Base-by-base conservation (phyloP, 2,888 invertebrate genomes). In the Drosophila barbarae region DNA sequence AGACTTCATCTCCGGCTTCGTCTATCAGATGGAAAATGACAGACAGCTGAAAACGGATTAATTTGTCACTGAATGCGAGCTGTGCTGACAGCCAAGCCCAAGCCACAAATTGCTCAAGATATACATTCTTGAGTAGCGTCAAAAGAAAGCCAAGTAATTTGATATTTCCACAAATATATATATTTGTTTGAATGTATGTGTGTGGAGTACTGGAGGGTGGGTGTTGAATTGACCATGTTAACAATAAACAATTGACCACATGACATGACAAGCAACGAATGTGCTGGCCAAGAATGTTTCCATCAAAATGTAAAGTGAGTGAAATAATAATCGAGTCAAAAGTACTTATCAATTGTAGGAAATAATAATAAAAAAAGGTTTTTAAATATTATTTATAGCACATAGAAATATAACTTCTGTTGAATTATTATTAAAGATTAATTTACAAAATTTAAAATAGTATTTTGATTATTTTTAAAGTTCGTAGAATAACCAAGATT, bases 161-260 rank as follows among this genome's bases (percentile, higher is more conserved):
- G 41, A 68, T 68, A 68, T 68, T 49, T 69, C 26, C 52, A 34
- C 36, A 52, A 36, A 44, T 63, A 35, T 35, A 59, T 15, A 13
- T 26, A 3, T 23, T 1, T 12, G 4, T 15, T 8, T 15, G 3
- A 15, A 3, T 36, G 12, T 18, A 12, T 8, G 4, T 30, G 23
- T 46, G 13, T 15, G 10, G n/a, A 6, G 23, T 23, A 5, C 5
- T 8, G 34, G 23, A 1, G 28, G 5, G 28, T 6, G 44, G 36
- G 61, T 15, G 52, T 52, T 44, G 65, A 21, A 63, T 64, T 56
- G 60, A 69, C 34, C 71, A 64, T 82, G 83, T 78, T 70, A 74
- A 71, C 85, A 72, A 82, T 82, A 76, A 76, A 84, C 74, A 77
- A 79, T 82, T 75, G 80, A 84, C 83, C 85, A 64, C 71, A 72